Evolutionary conservation across 2,888 invertebrate species (phyloP).

Genomic region (Ectropis crepuscularia): DNA sequence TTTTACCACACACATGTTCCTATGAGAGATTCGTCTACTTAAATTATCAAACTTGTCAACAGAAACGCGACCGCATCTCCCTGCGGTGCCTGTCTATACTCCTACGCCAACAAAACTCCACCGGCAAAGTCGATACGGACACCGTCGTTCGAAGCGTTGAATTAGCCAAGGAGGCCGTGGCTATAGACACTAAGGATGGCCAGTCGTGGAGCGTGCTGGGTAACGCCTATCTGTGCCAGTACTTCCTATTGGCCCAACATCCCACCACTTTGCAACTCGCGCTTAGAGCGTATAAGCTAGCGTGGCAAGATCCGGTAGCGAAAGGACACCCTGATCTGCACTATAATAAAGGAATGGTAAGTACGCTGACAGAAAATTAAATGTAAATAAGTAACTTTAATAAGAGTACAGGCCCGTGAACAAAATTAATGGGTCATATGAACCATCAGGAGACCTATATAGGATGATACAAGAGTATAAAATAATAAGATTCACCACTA

Average conservation of each 20-base stretch:
- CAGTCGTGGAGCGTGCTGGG: conserved; percentile 93
- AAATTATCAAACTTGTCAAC: conserved; percentile 28
- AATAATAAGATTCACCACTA: too few species aligned
- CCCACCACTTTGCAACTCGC: conserved; percentile 89
- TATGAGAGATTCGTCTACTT: too few species aligned
- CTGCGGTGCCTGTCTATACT: conserved; percentile 93
- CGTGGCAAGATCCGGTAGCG: conserved; percentile 88
- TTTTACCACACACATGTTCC: too few species aligned
- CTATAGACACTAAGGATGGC: conserved; percentile 90
- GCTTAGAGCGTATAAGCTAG: conserved; percentile 92
- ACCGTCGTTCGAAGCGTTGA: conserved; percentile 89
- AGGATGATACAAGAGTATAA: too few species aligned
- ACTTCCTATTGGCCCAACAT: conserved; percentile 90
- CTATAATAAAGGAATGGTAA: conserved; percentile 93
- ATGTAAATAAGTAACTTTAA: too few species aligned
- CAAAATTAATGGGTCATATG: too few species aligned
- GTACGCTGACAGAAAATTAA: conserved; percentile 53
- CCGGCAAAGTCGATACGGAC: conserved; percentile 79
- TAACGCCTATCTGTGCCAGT: conserved; percentile 93
- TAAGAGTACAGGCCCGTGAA: too few species aligned
- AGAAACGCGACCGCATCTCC: conserved; percentile 90
- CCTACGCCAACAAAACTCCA: conserved; percentile 86
- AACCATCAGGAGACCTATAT: too few species aligned
- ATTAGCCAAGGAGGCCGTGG: conserved; percentile 92
- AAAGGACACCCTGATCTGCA: conserved; percentile 91